phyloP scores from a whole-genome alignment of 2,113 vertebrate species.

The Otus sunia region DNA sequence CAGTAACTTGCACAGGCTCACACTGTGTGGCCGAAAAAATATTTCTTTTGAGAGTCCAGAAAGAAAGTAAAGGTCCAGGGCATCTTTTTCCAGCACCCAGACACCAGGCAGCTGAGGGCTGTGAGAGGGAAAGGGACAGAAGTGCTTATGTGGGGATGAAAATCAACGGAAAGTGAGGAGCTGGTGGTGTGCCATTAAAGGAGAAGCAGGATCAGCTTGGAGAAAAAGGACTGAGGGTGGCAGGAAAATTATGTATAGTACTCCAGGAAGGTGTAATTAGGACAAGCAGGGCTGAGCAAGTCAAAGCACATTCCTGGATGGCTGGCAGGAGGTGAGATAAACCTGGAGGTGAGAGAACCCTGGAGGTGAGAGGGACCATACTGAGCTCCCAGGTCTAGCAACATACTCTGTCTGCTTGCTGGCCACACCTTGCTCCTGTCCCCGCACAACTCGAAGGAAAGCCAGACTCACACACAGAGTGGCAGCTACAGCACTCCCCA shows the following conservation, averaged over 20 bases:
- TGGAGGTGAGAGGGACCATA: background rate
- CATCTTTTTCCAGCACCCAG: background rate
- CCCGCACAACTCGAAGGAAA: accelerated
- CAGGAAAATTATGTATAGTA: background rate
- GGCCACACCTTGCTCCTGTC: background rate
- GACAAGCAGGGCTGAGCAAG: background rate
- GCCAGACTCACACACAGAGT: background rate
- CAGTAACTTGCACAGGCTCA: background rate
- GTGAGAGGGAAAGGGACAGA: background rate
- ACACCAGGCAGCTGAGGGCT: background rate
- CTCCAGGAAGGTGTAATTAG: background rate
- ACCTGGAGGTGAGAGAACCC: background rate
- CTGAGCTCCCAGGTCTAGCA: background rate
- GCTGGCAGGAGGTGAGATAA: background rate
- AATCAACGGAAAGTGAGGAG: background rate
- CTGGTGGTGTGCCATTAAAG: background rate
- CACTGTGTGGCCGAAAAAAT: background rate
- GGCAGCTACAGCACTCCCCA: background rate
- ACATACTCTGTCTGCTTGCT: background rate
- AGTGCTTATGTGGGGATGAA: background rate
- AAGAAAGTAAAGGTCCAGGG: background rate
- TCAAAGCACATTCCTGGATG: background rate
- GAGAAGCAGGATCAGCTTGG: background rate
- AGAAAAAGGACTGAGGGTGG: background rate
- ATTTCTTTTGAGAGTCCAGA: background rate